These are phyloP conservation scores for Labia minor DNA, from an alignment of 2,888 invertebrate species.

Conservation along the genomic window DNA sequence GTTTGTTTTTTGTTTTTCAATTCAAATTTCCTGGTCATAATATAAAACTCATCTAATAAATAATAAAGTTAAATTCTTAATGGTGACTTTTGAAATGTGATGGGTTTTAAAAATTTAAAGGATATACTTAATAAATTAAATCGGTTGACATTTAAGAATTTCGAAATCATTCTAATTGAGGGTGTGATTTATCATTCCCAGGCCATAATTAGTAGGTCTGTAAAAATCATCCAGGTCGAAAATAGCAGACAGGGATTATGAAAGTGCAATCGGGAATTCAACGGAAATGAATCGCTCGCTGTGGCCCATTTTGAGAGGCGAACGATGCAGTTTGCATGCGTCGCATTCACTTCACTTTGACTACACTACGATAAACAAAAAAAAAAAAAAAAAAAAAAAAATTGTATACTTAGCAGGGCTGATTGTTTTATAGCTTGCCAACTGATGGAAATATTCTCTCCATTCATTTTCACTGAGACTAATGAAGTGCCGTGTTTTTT, in stretches of 20 bases:
- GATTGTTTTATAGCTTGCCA: background rate
- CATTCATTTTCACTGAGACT: too few species aligned
- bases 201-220: background rate
- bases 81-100: background rate
- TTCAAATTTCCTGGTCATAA: background rate
- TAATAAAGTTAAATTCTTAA: background rate
- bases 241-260: background rate
- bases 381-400: too few species aligned
- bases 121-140: background rate
- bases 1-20: conserved; percentile 7
- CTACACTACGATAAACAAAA: background rate
- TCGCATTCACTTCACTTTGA: background rate
- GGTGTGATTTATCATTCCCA: background rate
- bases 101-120: background rate
- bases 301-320: background rate
- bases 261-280: background rate
- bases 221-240: background rate
- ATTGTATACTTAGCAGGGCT: background rate
- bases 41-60: background rate
- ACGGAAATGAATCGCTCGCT: conserved; percentile 13
- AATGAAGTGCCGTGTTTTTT: too few species aligned
- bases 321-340: background rate
- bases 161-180: background rate
- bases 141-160: background rate
- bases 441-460: too few species aligned